These are phyloP conservation scores for Agrochola lota DNA, from an alignment of 2,888 invertebrate genomes.

Conservation along the genomic window DNA sequence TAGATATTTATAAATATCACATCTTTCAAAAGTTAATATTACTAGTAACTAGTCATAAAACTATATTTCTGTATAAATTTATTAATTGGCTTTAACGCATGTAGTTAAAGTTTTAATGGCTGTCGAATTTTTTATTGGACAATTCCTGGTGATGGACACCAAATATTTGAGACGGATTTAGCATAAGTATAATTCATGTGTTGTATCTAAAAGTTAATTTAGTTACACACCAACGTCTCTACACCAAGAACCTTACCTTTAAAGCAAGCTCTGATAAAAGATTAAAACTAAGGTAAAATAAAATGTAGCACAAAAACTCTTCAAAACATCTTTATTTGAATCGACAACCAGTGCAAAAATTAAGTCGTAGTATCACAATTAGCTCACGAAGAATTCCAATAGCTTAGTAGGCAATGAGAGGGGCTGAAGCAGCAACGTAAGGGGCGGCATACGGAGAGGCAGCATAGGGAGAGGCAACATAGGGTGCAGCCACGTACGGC, in stretches of 20 bases:
- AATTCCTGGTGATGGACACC: conserved; percentile 5
- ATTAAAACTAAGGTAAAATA: background rate
- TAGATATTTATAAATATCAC: conserved; percentile 9
- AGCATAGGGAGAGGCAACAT: conserved; percentile 63
- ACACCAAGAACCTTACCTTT: too few relatives aligned
- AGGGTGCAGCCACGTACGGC: conserved; percentile 73
- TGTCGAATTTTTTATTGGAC: background rate
- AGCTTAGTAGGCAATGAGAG: conserved; percentile 71
- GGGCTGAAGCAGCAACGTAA: conserved; percentile 67
- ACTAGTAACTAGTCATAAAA: conserved; percentile 9
- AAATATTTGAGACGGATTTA: conserved; percentile 1
- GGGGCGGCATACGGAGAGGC: conserved; percentile 69
- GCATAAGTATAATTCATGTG: background rate
- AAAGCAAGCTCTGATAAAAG: background rate
- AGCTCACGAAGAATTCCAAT: conserved; percentile 26
- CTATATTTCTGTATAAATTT: conserved; percentile 12
- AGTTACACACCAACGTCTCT: background rate
- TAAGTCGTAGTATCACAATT: conserved; percentile 76
- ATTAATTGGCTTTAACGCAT: conserved; percentile 19
- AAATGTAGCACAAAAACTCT: conserved; percentile 31
- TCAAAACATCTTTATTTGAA: conserved; percentile 52
- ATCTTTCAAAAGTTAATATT: background rate
- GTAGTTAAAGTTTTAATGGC: background rate
- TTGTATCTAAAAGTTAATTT: background rate
- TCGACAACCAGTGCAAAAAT: conserved; percentile 44